Percentiles rank a stretch among this genome's conserved stretches.
phyloP scores from a whole-genome alignment of 1,140 invertebrate species.

The Drosophila auraria region DNA sequence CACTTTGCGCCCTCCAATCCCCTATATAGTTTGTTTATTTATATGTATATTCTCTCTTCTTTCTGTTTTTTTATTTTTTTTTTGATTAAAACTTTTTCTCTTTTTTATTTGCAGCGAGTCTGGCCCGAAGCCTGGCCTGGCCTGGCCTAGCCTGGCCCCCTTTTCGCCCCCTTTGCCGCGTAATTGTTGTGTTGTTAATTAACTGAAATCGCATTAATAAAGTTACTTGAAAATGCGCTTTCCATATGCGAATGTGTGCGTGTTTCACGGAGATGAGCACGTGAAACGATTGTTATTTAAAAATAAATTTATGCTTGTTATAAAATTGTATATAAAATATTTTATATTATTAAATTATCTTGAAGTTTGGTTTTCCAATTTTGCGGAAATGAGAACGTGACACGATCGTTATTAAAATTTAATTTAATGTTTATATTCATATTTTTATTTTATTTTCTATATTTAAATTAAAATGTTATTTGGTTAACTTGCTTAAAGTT shows the following conservation, averaged over 20 bases:
- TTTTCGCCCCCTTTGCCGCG: conserved; percentile 16
- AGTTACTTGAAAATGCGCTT: conserved; percentile 62
- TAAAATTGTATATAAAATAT: too few relatives aligned
- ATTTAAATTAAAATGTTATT: too few relatives aligned
- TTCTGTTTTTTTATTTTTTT: neutral
- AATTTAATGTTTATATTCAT: too few relatives aligned
- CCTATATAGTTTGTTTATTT: neutral
- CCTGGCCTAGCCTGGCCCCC: neutral
- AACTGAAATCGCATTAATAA: conserved; percentile 80
- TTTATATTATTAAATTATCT: too few relatives aligned
- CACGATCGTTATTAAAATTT: neutral
- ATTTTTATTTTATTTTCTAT: too few relatives aligned
- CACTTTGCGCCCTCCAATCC: neutral
- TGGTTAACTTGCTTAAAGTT: too few relatives aligned
- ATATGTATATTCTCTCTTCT: neutral
- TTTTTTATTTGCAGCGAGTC: neutral
- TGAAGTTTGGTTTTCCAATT: neutral
- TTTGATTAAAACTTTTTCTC: neutral
- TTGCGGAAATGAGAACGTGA: conserved; percentile 13
- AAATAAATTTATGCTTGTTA: neutral
- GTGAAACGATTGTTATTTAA: conserved; percentile 11
- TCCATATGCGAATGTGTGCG: conserved; percentile 20
- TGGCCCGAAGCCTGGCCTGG: neutral
- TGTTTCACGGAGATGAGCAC: conserved; percentile 10
- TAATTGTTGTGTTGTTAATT: conserved; percentile 79